Base-by-base conservation (phyloP, 1,140 invertebrate genomes). In the Drosophila insularis region DNA sequence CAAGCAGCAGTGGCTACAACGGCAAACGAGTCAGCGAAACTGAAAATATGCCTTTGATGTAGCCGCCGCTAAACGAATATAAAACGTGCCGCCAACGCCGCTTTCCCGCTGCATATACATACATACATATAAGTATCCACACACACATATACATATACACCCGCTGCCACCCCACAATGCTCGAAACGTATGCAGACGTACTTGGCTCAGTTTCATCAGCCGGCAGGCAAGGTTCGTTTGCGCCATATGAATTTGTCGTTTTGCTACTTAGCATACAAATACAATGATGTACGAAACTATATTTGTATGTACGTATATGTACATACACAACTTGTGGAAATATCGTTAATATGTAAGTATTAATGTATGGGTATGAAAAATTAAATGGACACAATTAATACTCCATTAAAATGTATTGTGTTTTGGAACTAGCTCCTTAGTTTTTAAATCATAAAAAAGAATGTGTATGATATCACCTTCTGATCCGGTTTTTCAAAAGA, bases 41-140 rank as follows among this genome's bases (percentile, higher is more conserved):
- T 64, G 60, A 85, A 84, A 80, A 84, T 68, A 75, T 73, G 68
- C 72, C 78, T 89, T 89, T 89, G 85, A 89, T 81, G 78, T 85
- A 39, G 80, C 85, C 85, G 85, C 80, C 70, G 66, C 78, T 71
- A 75, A 81, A 84, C 72, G 78, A 73, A 89, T 79, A 85, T 81
- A 66, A 81, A 89, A 89, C 80, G 78, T 79, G 78, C 85, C 80
- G 85, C 78, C 78, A 71, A 76, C 77, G 70, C 68, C 39, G 53
- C 50, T 53, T 58, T 67, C 46, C 63, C 62, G 58, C 63, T 73
- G 60, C 40, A 58, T 35, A 50, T 23, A 59, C 13, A 19, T 59
- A 58, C 55, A 58, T 19, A 58, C 32, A 58, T 58, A 17, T 31
- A 35, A 37, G 11, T 58, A 19, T 59, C 23, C 6, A 10, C 6